These are phyloP conservation scores for Macaria liturata DNA, from an alignment of 2,888 invertebrate genomes.

Conservation along the genomic window DNA sequence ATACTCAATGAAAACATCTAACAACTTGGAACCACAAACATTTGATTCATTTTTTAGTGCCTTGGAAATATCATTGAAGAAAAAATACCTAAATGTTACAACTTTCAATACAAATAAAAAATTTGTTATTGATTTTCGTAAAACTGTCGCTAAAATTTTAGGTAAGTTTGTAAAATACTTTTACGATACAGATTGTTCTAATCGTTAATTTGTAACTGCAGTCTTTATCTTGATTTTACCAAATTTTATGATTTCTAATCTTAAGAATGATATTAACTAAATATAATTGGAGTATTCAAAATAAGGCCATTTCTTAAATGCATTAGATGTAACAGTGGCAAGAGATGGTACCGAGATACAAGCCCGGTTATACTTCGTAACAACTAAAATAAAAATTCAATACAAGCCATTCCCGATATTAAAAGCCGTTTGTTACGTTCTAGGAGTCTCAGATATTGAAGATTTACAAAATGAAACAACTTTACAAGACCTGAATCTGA, in stretches of 20 bases:
- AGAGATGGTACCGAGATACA: no score
- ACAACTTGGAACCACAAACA: conserved; percentile 36
- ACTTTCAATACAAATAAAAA: conserved; percentile 39
- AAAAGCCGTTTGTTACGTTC: conserved; percentile 8
- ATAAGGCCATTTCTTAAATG: no score
- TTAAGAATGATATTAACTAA: no score
- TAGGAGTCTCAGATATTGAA: conserved; percentile 42
- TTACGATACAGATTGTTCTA: no score
- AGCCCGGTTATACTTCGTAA: no score
- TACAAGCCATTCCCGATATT: conserved; percentile 4
- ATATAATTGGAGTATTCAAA: no score
- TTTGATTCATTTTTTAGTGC: conserved; percentile 46
- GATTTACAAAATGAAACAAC: conserved; percentile 34
- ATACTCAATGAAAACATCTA: neutral
- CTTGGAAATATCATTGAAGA: conserved; percentile 52
- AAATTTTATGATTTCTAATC: no score
- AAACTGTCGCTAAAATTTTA: conserved; percentile 39
- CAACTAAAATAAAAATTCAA: conserved; percentile 7
- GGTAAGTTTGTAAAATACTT: conserved; percentile 30
- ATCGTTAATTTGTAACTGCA: no score
- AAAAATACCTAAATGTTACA: conserved; percentile 47
- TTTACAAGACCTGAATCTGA: conserved; percentile 38
- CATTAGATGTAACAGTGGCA: neutral
- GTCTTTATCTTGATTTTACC: no score
- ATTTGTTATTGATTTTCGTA: conserved; percentile 24